Conservation (phyloP, 1,140 invertebrate species). For the Wasmannia auropunctata region DNA sequence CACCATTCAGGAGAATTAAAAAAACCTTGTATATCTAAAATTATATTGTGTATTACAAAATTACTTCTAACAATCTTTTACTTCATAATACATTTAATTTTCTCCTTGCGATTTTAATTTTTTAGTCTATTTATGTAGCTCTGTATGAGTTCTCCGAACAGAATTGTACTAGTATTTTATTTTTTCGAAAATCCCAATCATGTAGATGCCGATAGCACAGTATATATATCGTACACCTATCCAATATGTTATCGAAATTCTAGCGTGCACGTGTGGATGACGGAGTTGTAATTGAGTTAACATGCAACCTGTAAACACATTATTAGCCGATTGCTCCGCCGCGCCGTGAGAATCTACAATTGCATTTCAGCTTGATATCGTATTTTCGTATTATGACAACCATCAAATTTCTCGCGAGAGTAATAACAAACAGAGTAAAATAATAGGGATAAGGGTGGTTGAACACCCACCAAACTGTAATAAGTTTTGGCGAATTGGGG, state of each 20-base stretch:
- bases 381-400: conserved; percentile 44
- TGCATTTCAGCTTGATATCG: conserved; percentile 14
- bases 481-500: conserved; percentile 66
- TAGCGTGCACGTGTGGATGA: not conserved
- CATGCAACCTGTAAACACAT: conserved; percentile 33
- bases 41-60: not conserved
- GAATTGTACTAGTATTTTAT: not conserved
- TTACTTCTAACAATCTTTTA: not conserved
- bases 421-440: not conserved
- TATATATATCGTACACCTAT: not conserved
- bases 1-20: too few relatives aligned
- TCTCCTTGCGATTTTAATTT: not conserved
- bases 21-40: too few relatives aligned
- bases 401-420: not conserved
- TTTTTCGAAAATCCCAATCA: not conserved
- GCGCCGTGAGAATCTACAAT: conserved; percentile 24
- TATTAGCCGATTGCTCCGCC: conserved; percentile 53
- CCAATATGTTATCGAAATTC: not conserved
- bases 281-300: not conserved
- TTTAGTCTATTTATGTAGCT: not conserved
- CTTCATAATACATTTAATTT: not conserved
- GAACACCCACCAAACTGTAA: conserved; percentile 54
- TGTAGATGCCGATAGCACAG: not conserved
- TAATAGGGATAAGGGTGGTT: conserved; percentile 33
- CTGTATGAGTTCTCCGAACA: not conserved